phyloP scores from a whole-genome alignment of 2,113 vertebrate genomes.

The Calidris pygmaea region DNA sequence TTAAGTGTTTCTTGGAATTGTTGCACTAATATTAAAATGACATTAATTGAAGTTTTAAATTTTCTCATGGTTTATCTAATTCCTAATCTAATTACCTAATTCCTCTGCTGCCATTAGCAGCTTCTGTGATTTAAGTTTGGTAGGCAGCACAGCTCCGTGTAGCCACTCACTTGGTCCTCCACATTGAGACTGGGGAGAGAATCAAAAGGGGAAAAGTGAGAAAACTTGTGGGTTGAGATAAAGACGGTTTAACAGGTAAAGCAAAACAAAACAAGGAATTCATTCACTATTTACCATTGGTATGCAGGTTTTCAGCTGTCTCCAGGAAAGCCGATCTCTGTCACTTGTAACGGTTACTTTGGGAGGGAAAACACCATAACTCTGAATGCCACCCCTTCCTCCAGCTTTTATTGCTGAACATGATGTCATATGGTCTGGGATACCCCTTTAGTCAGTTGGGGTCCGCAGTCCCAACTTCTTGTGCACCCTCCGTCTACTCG shows the following conservation, averaged over 20 bases:
- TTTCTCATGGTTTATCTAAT: neutral
- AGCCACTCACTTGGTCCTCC: fast-evolving
- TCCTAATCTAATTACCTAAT: neutral
- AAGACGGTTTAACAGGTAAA: neutral
- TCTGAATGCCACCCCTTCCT: fast-evolving
- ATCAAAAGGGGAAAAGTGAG: neutral
- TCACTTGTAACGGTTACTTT: fast-evolving
- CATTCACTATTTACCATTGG: fast-evolving
- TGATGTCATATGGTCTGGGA: fast-evolving
- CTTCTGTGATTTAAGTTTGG: neutral
- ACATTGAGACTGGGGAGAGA: neutral
- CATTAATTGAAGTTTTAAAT: neutral
- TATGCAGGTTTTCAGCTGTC: neutral
- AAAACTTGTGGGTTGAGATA: neutral
- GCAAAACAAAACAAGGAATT: neutral
- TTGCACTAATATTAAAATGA: neutral
- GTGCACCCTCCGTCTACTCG: neutral
- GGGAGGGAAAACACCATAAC: neutral
- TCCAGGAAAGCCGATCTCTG: neutral
- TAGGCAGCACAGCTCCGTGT: neutral
- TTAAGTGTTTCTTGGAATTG: neutral
- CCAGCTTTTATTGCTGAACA: neutral
- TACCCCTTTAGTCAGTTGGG: neutral
- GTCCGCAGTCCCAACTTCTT: neutral
- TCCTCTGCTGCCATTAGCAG: neutral